Percentiles rank a stretch among this genome's conserved stretches.
These are phyloP conservation scores for Euplexia lucipara DNA, from an alignment of 2,888 invertebrate species.

Conservation along the genomic window DNA sequence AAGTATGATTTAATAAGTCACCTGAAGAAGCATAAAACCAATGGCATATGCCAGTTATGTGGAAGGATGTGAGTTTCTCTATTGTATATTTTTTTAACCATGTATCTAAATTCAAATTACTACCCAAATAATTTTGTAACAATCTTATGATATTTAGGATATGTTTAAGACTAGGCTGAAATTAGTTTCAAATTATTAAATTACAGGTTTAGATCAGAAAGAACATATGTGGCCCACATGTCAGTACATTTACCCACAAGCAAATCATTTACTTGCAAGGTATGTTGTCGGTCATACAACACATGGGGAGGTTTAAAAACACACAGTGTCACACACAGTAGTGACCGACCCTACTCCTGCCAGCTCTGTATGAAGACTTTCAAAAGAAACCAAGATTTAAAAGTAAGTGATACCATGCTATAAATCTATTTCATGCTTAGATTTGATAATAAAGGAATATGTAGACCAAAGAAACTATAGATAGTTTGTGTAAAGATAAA, in stretches of 20 bases:
- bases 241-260: constrained; percentile 75
- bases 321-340: constrained; percentile 93
- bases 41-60: constrained; percentile 92
- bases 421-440: neutral
- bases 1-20: constrained; percentile 92
- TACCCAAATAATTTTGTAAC: neutral
- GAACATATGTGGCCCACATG: constrained; percentile 92
- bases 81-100: neutral
- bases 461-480: too few species aligned
- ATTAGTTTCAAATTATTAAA: constrained; percentile 11
- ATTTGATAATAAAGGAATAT: too few species aligned
- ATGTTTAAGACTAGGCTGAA: neutral
- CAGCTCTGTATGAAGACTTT: constrained; percentile 93
- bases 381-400: constrained; percentile 94
- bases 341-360: constrained; percentile 93
- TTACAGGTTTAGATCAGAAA: constrained; percentile 92
- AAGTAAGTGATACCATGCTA: constrained; percentile 82
- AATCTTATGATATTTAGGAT: neutral
- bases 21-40: constrained; percentile 91
- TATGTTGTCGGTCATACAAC: constrained; percentile 93
- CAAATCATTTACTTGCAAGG: constrained; percentile 87
- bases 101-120: neutral
- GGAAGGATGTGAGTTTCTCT: constrained; percentile 91
- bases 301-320: constrained; percentile 93
- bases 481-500: too few species aligned